Evolutionary conservation across 2,797 vertebrate species (phyloP), one percentile per base, ranked within the genome.

Genomic region (Sarcophilus harrisii): DNA sequence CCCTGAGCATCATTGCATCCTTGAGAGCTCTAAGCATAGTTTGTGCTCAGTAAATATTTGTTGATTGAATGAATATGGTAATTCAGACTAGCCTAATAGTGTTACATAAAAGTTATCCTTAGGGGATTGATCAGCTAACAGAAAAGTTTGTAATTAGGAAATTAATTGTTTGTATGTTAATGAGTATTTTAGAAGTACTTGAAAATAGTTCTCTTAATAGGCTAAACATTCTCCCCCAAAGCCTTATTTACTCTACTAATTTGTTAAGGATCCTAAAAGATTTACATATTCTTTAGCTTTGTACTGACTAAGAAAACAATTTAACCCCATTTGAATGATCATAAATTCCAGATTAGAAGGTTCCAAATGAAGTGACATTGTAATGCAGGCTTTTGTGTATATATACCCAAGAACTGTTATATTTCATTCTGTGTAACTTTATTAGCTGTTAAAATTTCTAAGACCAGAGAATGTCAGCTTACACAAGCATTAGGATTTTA

Each of bases 141-240:
- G 91, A 29, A 66, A 81, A 81, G 90, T 94, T 90, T 90, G 30
- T 94, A 96, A 91, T 96, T 90, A 57, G 73, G 21, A 87, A 87
- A 87, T 81, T 81, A 81, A 81, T 87, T 87, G 73, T 87, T 87
- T 45, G 38, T 91, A 94, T 95, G 27, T 94, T 94, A 94, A 94
- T 94, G 94, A 73, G 52, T 57, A 49, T 18, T 93, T 92, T 55
- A n/a, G 55, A 81, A 91, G 30, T 90, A 16, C 73, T 96, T 96
- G 90, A 92, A 96, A 94, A 52, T 73, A 57, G 28, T 96, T 93
- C 92, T 90, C 66, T 96, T 73, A 87, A 92, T 92, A 89, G 55
- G 55, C 94, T 90, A 32, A 95, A 52, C 45, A 55, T 8, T 73
- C 94, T 95, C 32, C 91, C 49, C n/a, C 90, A 90, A 62, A 58